Percentiles rank a stretch among this genome's conserved stretches.
Conservation (phyloP, 2,797 vertebrate species). For the Florisuga fusca region DNA sequence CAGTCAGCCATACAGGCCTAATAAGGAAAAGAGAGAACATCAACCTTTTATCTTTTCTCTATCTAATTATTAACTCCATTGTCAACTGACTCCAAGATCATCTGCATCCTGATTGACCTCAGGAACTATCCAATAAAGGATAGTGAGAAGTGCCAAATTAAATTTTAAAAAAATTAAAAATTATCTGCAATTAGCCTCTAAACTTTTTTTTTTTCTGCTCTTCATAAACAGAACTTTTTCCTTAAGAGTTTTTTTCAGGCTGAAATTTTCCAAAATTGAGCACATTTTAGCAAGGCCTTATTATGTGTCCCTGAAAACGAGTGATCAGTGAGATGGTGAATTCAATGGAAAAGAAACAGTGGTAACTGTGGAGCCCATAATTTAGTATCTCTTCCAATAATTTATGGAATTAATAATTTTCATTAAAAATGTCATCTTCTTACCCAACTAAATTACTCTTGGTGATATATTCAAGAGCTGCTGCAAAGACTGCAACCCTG, state of each 20-base stretch:
- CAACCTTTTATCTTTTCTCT: slow-evolving; percentile 40
- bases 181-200: slow-evolving; percentile 19
- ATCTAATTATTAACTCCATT: slow-evolving; percentile 66
- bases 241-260: not conserved
- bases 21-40: slow-evolving; percentile 46
- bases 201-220: slow-evolving; percentile 9
- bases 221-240: slow-evolving; percentile 6
- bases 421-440: not conserved
- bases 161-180: slow-evolving; percentile 12
- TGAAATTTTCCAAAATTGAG: not conserved
- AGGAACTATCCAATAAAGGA: slow-evolving; percentile 15
- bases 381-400: not conserved
- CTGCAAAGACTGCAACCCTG: not conserved
- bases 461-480: not conserved
- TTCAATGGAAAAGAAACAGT: slow-evolving; percentile 20
- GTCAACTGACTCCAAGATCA: slow-evolving; percentile 54
- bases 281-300: not conserved
- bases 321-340: not conserved
- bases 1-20: slow-evolving; percentile 17
- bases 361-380: not conserved
- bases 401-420: not conserved
- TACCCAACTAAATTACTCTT: not conserved
- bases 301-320: slow-evolving; percentile 26
- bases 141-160: slow-evolving; percentile 48
- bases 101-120: slow-evolving; percentile 61